phyloP scores from a whole-genome alignment of 2,797 vertebrate species.

The Galagoides demidoff region DNA sequence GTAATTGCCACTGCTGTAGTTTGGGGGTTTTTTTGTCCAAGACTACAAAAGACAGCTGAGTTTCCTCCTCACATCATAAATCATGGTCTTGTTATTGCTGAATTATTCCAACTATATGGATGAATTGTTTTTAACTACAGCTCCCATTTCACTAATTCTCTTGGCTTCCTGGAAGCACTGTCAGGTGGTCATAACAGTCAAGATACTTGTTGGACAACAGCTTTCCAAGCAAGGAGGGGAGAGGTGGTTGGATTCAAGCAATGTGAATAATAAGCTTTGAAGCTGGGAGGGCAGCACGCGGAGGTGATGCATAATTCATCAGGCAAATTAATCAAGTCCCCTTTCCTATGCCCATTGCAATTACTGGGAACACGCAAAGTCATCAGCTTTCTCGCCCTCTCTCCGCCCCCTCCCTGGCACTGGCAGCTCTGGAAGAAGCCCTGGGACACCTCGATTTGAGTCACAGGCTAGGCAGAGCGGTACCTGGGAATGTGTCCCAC shows the following conservation, averaged over 20 bases:
- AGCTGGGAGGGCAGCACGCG: constrained; percentile 64
- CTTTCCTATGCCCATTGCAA: constrained; percentile 85
- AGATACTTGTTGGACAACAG: constrained; percentile 77
- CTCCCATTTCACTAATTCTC: not conserved
- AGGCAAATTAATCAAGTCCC: constrained; percentile 87
- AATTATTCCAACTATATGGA: constrained; percentile 10
- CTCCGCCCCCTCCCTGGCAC: not conserved
- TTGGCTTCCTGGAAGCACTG: constrained; percentile 26
- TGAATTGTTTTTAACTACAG: not conserved
- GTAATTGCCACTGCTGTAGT: constrained; percentile 31
- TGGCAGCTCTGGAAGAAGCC: constrained; percentile 20
- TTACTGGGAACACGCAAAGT: constrained; percentile 80
- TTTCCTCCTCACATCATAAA: constrained; percentile 71
- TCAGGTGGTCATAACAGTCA: constrained; percentile 65
- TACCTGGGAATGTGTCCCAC: constrained; percentile 78
- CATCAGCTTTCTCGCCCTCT: constrained; percentile 71
- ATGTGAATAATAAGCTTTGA: constrained; percentile 84
- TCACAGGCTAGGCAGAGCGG: constrained; percentile 65
- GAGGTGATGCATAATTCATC: constrained; percentile 88
- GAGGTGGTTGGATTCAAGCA: constrained; percentile 80
- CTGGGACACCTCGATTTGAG: constrained; percentile 59
- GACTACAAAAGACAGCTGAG: constrained; percentile 56
- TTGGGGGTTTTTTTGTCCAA: constrained; percentile 50
- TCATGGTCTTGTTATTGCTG: constrained; percentile 63
- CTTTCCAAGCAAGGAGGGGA: constrained; percentile 69